Conservation (phyloP, 2,113 vertebrate genomes). For the Pseudopipra pipra region DNA sequence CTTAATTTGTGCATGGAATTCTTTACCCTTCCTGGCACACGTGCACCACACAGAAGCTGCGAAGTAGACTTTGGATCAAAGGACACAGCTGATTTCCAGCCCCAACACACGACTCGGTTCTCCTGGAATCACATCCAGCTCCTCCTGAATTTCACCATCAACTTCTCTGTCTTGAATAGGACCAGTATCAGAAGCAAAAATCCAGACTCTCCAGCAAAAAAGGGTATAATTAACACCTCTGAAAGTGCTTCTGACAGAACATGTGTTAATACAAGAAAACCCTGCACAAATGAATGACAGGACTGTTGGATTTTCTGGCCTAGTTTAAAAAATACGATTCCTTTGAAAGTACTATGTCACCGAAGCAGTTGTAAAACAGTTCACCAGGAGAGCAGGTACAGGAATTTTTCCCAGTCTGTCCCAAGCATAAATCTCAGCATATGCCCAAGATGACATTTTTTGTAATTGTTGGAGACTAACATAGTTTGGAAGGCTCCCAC, state of each 20-base stretch:
- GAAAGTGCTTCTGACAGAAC: background rate
- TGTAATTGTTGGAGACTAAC: background rate
- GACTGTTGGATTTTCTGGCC: background rate
- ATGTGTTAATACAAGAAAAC: background rate
- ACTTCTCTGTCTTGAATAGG: background rate
- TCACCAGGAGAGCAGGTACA: background rate
- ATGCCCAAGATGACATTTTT: background rate
- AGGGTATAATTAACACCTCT: background rate
- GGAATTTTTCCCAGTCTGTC: background rate
- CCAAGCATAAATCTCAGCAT: background rate
- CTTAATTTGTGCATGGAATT: background rate
- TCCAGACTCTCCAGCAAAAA: background rate
- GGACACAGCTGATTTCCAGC: background rate
- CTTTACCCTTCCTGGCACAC: background rate
- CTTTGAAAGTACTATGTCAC: background rate
- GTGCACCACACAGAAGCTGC: background rate
- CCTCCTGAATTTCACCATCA: background rate
- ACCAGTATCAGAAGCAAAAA: background rate
- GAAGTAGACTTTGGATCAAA: background rate
- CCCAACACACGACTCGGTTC: accelerated
- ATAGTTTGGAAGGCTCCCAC: background rate
- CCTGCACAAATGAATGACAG: background rate
- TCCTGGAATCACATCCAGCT: background rate
- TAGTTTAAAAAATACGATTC: background rate
- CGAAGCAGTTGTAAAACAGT: background rate